Base-by-base conservation (phyloP, 1,140 invertebrate species). In the Penaeus japonicus region DNA sequence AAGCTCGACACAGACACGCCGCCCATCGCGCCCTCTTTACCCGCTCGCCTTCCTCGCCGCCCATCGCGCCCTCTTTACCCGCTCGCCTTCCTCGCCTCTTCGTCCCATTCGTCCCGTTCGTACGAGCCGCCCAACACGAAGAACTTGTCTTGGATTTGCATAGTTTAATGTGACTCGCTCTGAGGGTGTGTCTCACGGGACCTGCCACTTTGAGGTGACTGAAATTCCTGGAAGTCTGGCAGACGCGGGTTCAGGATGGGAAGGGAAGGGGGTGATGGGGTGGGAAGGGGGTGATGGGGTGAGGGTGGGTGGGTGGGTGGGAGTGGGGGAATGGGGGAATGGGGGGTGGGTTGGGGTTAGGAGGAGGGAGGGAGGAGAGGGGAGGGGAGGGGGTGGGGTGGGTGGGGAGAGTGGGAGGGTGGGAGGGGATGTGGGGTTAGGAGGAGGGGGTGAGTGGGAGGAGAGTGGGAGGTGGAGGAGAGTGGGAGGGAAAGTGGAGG, bases 101-200 rank as follows among this genome's bases (percentile, higher is more conserved):
- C 35, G 15, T 12, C 39, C 54, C 53, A 70, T 27, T n/a, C 62
- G 12, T 65, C 20, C 22, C 62, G 17, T 10, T 80, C 47, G 75
- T 87, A 62, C 32, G 30, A 87, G 78, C 59, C n/a, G 30, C 57
- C 85, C 55, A 24, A 53, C 85, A 87, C 75, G 85, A 87, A 87
- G 85, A 81, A 81, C 78, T 81, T 62, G 62, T 81, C 85, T 87
- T 73, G 82, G 85, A 87, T 87, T 87, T 87, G 85, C 85, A 87
- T 87, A 87, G 85, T 87, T 87, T 87, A 87, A 87, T 87, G 85
- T 87, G 85, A 82, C 78, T 82, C 85, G 79, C 85, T 55, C 35
- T 39, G 35, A 39, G 79, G 59, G 57, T 20, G 73, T 59, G 78
- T 82, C 85, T 59, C 85, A 20, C n/a, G 85, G 85, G 85, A 87